Conservation (phyloP, 2,113 vertebrate genomes). For the Grus americana region DNA sequence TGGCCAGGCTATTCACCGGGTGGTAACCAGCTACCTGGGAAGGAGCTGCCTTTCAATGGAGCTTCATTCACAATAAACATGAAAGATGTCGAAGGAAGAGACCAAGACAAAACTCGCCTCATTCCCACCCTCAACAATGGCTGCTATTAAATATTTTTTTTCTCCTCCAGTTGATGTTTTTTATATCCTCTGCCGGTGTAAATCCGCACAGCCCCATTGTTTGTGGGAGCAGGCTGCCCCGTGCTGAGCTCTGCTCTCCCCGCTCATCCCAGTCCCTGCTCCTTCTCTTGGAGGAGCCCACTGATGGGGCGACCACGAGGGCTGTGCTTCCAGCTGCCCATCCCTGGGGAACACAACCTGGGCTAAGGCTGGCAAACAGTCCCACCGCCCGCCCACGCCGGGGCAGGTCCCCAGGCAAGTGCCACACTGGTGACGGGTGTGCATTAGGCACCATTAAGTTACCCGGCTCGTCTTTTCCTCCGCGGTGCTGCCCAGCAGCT, state of each 20-base stretch:
- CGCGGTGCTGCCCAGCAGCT: background rate
- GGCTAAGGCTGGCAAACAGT: background rate
- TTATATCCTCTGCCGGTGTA: background rate
- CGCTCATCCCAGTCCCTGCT: background rate
- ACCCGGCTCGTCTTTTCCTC: background rate
- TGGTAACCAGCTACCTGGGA: constrained; percentile 48
- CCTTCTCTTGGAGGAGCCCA: background rate
- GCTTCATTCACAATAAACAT: constrained; percentile 66
- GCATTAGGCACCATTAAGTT: background rate
- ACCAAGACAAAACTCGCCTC: constrained; percentile 45
- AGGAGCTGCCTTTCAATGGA: constrained; percentile 52
- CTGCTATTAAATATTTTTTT: background rate
- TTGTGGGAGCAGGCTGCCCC: background rate
- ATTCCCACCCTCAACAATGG: constrained; percentile 58
- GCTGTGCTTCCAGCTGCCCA: background rate
- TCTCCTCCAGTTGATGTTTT: background rate
- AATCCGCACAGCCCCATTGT: background rate
- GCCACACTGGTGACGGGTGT: background rate
- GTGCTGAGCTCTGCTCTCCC: background rate
- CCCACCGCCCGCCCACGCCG: fast-evolving
- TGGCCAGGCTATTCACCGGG: background rate
- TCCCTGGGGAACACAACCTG: background rate
- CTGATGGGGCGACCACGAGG: background rate
- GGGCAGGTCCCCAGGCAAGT: background rate
- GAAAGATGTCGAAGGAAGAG: constrained; percentile 54